Conservation (phyloP, 2,113 vertebrate species). For the Halcyon senegalensis region DNA sequence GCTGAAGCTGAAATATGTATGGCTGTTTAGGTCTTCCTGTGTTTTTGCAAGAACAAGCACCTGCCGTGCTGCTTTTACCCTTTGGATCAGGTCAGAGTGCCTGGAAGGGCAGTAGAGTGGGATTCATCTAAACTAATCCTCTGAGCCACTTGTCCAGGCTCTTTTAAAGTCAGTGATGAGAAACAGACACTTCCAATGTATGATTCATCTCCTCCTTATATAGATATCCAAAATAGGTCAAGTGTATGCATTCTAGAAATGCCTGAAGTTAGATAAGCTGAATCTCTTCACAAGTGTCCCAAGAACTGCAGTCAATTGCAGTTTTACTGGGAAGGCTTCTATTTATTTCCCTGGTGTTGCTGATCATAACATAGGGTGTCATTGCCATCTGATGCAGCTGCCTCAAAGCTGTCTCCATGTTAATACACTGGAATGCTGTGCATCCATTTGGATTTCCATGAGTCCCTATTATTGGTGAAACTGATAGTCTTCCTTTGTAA, state of each 20-base stretch:
- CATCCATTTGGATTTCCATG: not conserved
- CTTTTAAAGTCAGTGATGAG: not conserved
- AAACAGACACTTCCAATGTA: not conserved
- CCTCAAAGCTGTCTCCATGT: not conserved
- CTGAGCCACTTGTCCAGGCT: not conserved
- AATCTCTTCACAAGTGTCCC: not conserved
- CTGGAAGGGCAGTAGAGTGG: not conserved
- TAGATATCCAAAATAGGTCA: constrained; percentile 40
- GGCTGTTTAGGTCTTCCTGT: not conserved
- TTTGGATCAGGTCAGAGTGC: not conserved
- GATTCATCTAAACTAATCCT: not conserved
- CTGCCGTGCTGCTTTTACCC: not conserved
- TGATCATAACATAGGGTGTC: not conserved
- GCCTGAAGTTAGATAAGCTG: constrained; percentile 21
- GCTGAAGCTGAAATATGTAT: not conserved
- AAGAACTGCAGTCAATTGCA: not conserved
- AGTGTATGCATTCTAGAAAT: constrained; percentile 30
- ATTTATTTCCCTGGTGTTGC: not conserved
- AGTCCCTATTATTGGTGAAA: not conserved
- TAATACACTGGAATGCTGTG: not conserved
- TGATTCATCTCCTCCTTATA: constrained; percentile 12
- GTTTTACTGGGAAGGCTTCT: not conserved
- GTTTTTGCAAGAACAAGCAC: not conserved
- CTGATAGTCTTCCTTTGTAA: not conserved
- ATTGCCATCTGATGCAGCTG: not conserved